Evolutionary conservation across 2,797 vertebrate genomes (phyloP).

Genomic region (Natrix natrix): DNA sequence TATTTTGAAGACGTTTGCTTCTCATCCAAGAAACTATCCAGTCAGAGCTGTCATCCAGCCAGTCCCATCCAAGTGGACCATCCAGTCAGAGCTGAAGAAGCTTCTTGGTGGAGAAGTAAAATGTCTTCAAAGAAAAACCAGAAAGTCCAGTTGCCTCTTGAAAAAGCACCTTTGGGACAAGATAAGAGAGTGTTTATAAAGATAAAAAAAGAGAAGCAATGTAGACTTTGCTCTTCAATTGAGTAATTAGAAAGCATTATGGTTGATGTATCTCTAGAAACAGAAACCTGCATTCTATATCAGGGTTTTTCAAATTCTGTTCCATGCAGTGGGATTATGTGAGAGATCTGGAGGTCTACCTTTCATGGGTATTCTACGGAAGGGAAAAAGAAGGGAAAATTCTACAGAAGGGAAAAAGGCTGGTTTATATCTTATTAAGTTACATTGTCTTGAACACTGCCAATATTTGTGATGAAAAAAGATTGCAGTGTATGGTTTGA

Average conservation of each 20-base stretch:
- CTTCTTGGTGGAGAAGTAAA: too few relatives aligned
- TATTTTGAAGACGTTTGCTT: too few relatives aligned
- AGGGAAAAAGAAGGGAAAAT: neutral
- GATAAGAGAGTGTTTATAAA: neutral
- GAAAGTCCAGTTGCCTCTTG: too few relatives aligned
- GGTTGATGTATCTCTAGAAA: neutral
- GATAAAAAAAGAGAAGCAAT: neutral
- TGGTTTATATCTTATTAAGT: neutral
- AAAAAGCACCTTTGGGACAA: neutral
- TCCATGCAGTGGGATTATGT: neutral
- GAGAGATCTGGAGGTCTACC: neutral
- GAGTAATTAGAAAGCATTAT: neutral
- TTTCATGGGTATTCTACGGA: neutral
- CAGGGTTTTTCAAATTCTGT: neutral
- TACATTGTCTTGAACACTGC: neutral
- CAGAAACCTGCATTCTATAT: neutral
- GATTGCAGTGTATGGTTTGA: neutral
- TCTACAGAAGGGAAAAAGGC: neutral
- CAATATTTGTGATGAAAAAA: neutral
- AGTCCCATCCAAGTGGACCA: too few relatives aligned
- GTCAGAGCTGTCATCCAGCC: too few relatives aligned
- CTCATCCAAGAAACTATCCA: too few relatives aligned
- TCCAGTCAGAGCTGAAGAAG: too few relatives aligned
- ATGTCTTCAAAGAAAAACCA: too few relatives aligned
- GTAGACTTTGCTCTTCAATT: neutral